Evolutionary conservation across 2,888 invertebrate species (phyloP).

Genomic region (Idaea straminata): DNA sequence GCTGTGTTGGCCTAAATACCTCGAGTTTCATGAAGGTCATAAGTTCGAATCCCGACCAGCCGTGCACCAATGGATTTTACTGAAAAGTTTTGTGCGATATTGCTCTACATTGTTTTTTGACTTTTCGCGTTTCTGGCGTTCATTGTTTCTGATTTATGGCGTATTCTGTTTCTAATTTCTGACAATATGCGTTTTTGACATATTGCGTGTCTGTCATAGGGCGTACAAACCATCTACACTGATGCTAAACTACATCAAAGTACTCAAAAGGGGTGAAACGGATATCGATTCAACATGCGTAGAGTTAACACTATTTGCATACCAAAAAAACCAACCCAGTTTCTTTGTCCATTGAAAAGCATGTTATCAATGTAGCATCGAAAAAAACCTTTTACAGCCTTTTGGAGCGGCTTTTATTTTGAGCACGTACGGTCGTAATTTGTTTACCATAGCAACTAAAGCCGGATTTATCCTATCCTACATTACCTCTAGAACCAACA

Average conservation of each 20-base stretch:
- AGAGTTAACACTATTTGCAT: conserved; percentile 3
- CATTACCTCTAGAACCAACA: background rate
- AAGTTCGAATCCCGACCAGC: too few species aligned
- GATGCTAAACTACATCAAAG: background rate
- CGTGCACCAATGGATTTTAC: too few species aligned
- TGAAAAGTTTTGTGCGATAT: too few species aligned
- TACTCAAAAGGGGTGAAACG: background rate
- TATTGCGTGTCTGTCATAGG: too few species aligned
- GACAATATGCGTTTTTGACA: too few species aligned
- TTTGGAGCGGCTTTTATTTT: background rate
- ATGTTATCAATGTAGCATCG: background rate
- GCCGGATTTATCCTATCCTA: background rate
- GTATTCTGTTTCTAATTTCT: too few species aligned
- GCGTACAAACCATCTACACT: too few species aligned
- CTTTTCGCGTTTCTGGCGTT: too few species aligned
- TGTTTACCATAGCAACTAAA: background rate
- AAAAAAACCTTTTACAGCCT: background rate
- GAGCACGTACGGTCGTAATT: background rate
- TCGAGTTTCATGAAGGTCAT: too few species aligned
- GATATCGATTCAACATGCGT: background rate
- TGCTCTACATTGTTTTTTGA: too few species aligned
- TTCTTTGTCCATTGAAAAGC: conserved; percentile 3
- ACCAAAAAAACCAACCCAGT: background rate
- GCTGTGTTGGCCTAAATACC: too few species aligned
- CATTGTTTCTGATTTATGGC: too few species aligned